A percentile compares a stretch with the other conserved stretches of the same genome.
phyloP scores from a whole-genome alignment of 2,888 invertebrate species.

The Amblyjoppa fuscipennis region DNA sequence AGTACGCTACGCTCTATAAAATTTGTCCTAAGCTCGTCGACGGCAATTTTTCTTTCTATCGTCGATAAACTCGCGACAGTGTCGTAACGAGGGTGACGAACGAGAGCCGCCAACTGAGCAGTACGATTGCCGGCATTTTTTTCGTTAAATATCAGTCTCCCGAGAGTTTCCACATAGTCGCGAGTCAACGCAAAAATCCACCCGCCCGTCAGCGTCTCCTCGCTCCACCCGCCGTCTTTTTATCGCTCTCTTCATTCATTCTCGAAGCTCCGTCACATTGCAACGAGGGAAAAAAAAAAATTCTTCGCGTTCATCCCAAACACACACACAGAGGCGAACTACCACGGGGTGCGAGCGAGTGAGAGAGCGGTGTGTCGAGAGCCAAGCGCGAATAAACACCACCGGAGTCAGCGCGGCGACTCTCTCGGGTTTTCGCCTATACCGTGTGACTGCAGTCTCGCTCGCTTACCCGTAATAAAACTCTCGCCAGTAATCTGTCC shows the following conservation, averaged over 20 bases:
- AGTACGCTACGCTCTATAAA: constrained; percentile 5
- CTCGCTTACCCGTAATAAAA: not conserved
- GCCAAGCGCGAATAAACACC: constrained; percentile 86
- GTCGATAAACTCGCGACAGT: constrained; percentile 51
- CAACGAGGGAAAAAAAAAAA: constrained; percentile 51
- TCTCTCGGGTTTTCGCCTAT: not conserved
- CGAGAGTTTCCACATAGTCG: constrained; percentile 49
- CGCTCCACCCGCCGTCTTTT: constrained; percentile 72
- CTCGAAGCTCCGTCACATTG: constrained; percentile 70
- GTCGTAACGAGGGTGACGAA: constrained; percentile 50
- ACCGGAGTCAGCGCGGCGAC: constrained; percentile 83
- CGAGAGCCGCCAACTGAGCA: constrained; percentile 54
- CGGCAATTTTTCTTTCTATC: not conserved
- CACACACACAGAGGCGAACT: constrained; percentile 58
- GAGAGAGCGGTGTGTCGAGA: constrained; percentile 60
- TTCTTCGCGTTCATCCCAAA: constrained; percentile 57
- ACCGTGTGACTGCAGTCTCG: constrained; percentile 6
- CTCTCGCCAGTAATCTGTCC: not conserved
- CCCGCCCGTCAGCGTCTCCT: constrained; percentile 70
- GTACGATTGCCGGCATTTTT: constrained; percentile 66
- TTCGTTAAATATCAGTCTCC: constrained; percentile 40
- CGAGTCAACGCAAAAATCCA: constrained; percentile 28
- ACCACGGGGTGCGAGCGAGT: constrained; percentile 54
- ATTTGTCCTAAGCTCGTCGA: constrained; percentile 34
- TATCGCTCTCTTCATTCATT: constrained; percentile 74